Percentiles rank a stretch among this genome's conserved stretches.
These are phyloP conservation scores for Thunnus maccoyii DNA, from an alignment of 2,113 vertebrate species.

Conservation along the genomic window DNA sequence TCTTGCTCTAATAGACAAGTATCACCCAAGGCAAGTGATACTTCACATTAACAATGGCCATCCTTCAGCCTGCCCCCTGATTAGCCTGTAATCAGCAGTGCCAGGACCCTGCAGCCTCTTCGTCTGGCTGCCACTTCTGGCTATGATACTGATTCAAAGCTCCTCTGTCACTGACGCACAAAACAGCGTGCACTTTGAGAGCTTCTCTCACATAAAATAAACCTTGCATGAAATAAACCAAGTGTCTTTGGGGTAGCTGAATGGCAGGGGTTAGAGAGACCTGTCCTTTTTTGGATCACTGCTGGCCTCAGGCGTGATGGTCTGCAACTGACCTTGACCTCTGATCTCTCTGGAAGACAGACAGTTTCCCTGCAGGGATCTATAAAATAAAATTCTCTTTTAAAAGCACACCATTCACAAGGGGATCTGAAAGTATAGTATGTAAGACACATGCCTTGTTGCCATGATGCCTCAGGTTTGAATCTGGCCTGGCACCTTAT, in stretches of 20 bases:
- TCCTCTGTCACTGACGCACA: slow-evolving; percentile 12
- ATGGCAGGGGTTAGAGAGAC: neutral
- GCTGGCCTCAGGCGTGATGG: neutral
- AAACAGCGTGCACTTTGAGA: neutral
- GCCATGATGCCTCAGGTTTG: too few relatives aligned
- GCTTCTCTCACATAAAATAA: neutral
- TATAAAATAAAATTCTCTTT: neutral
- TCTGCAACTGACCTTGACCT: slow-evolving; percentile 27
- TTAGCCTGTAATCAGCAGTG: slow-evolving; percentile 43
- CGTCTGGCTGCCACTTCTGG: slow-evolving; percentile 17
- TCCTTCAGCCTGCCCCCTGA: slow-evolving; percentile 26
- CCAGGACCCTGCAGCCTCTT: slow-evolving; percentile 36
- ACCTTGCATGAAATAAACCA: neutral
- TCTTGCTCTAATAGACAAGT: slow-evolving; percentile 35
- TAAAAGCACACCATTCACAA: neutral
- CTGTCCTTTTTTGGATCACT: neutral
- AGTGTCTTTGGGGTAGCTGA: slow-evolving; percentile 1
- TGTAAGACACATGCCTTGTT: too few relatives aligned
- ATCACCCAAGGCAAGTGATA: slow-evolving; percentile 14
- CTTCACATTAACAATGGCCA: slow-evolving; percentile 21
- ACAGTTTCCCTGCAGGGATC: neutral
- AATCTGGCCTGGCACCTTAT: too few relatives aligned
- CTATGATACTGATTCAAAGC: slow-evolving; percentile 29
- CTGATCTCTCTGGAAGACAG: neutral
- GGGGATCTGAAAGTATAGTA: neutral